These are phyloP conservation scores for Reinhardtius hippoglossoides DNA, from an alignment of 2,113 vertebrate species.

Conservation along the genomic window DNA sequence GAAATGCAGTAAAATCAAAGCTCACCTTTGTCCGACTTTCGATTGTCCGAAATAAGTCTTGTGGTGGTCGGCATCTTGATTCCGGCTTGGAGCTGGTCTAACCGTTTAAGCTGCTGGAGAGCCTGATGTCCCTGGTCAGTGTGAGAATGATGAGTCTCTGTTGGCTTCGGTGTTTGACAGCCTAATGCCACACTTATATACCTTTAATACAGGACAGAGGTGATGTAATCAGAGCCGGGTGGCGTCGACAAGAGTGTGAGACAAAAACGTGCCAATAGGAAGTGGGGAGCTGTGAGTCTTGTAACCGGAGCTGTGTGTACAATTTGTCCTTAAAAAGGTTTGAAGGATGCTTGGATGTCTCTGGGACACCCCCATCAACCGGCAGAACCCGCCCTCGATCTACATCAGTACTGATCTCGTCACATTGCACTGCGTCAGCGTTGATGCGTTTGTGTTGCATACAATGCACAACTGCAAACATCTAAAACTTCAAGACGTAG, in stretches of 20 bases:
- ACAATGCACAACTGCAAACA: slow-evolving; percentile 1
- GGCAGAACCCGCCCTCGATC: slow-evolving; percentile 22
- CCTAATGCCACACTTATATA: slow-evolving; percentile 61
- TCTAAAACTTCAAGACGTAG: background rate
- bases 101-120: slow-evolving; percentile 5
- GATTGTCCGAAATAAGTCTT: slow-evolving; percentile 51
- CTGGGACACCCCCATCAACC: slow-evolving; percentile 10
- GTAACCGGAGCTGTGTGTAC: slow-evolving; percentile 54
- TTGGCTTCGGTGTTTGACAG: slow-evolving; percentile 12
- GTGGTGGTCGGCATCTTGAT: slow-evolving; percentile 66
- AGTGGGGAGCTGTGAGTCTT: slow-evolving; percentile 18
- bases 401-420: slow-evolving; percentile 12
- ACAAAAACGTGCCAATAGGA: slow-evolving; percentile 32
- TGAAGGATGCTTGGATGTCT: slow-evolving; percentile 27
- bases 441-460: slow-evolving; percentile 30
- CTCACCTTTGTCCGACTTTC: slow-evolving; percentile 63
- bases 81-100: background rate
- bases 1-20: slow-evolving; percentile 12
- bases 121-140: slow-evolving; percentile 16
- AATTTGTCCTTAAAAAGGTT: slow-evolving; percentile 69
- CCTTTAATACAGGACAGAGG: slow-evolving; percentile 41
- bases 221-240: background rate
- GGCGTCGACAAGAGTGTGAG: background rate
- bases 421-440: slow-evolving; percentile 40
- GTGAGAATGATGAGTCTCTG: slow-evolving; percentile 6